Conservation (phyloP, 2,113 vertebrate genomes). For the Condylura cristata region DNA sequence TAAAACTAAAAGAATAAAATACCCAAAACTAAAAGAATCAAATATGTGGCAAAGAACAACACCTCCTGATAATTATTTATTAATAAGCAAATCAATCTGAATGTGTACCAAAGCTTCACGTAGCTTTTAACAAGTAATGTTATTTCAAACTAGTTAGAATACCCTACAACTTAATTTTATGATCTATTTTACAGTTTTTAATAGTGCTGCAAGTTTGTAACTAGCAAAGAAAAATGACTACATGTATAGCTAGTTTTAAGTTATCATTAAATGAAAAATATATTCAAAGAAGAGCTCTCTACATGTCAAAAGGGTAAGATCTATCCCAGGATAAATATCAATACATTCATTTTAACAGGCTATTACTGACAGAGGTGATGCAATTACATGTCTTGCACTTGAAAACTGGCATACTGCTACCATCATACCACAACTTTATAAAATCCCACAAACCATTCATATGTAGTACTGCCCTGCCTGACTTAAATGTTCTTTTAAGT, state of each 20-base stretch:
- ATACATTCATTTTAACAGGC: background rate
- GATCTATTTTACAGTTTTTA: background rate
- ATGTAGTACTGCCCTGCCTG: conserved; percentile 1
- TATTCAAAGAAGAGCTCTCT: background rate
- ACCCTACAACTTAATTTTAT: background rate
- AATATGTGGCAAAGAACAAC: background rate
- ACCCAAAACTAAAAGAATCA: background rate
- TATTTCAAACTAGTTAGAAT: conserved; percentile 23
- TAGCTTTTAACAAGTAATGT: background rate
- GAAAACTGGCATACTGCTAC: background rate
- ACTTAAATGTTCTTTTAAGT: conserved; percentile 15
- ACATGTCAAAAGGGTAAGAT: background rate
- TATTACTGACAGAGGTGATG: background rate
- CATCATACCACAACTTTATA: background rate
- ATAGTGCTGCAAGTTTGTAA: background rate
- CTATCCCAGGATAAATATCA: background rate
- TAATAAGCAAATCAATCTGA: background rate
- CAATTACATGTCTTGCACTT: background rate
- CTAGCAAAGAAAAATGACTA: background rate
- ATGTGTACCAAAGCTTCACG: background rate
- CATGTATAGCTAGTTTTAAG: background rate
- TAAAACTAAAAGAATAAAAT: conserved; percentile 48
- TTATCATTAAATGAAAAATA: background rate
- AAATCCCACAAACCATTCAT: background rate
- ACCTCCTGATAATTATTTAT: conserved; percentile 3